phyloP scores from a whole-genome alignment of 2,888 invertebrate genomes.

The Plagodis dolabraria region DNA sequence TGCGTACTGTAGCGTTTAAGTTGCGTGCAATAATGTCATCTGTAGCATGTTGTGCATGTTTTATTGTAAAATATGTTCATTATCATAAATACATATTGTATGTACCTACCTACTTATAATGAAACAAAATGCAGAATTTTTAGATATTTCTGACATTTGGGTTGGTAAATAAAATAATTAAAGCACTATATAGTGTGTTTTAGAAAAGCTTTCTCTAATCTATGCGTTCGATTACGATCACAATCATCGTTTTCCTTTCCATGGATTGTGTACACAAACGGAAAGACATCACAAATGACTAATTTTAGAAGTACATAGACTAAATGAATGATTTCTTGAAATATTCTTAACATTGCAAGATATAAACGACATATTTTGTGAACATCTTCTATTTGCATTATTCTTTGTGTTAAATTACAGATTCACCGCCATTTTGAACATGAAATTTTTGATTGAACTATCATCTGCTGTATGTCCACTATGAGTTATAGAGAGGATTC shows the following conservation, averaged over 20 bases:
- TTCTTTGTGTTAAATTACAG: constrained; percentile 13
- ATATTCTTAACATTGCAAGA: not conserved
- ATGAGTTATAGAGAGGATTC: too few relatives aligned
- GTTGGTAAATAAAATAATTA: constrained; percentile 45
- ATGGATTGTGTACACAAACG: constrained; percentile 71
- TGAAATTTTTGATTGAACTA: too few relatives aligned
- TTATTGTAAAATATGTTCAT: too few relatives aligned
- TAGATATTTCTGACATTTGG: constrained; percentile 42
- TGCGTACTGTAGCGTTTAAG: constrained; percentile 25
- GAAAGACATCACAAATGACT: constrained; percentile 31
- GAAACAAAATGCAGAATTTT: not conserved
- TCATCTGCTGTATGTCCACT: too few relatives aligned
- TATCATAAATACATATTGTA: too few relatives aligned
- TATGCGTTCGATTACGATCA: constrained; percentile 40
- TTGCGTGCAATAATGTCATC: constrained; percentile 37
- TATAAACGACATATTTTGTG: not conserved
- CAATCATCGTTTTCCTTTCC: constrained; percentile 70
- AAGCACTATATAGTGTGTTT: constrained; percentile 7
- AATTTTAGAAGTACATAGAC: constrained; percentile 1
- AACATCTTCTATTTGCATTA: constrained; percentile 6
- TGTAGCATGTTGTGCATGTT: constrained; percentile 65
- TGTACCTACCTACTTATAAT: too few relatives aligned
- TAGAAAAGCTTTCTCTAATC: constrained; percentile 27
- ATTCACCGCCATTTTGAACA: not conserved
- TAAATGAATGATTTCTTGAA: not conserved